phyloP scores from a whole-genome alignment of 1,140 invertebrate genomes.

The Agrilus planipennis region DNA sequence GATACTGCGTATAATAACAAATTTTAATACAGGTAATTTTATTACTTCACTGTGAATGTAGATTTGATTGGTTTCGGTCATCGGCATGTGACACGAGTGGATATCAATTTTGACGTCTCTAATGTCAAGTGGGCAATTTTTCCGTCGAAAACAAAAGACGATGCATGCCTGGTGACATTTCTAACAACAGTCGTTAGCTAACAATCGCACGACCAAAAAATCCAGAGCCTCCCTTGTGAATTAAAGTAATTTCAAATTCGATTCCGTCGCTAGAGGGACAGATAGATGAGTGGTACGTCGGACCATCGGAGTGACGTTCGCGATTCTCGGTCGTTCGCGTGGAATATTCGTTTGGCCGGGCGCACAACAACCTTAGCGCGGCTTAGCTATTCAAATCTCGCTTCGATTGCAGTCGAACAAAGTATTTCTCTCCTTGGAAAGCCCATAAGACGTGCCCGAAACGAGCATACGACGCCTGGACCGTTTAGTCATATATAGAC shows the following conservation, averaged over 20 bases:
- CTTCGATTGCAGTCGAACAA: slow-evolving; percentile 31
- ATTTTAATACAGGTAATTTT: neutral
- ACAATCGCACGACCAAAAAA: slow-evolving; percentile 30
- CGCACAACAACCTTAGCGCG: slow-evolving; percentile 30
- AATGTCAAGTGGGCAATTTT: neutral
- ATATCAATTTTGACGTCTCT: neutral
- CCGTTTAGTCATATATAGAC: slow-evolving; percentile 27
- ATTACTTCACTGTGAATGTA: neutral
- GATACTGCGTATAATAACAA: neutral
- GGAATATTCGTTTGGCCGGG: slow-evolving; percentile 24
- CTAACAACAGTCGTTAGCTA: slow-evolving; percentile 29
- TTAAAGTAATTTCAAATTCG: slow-evolving; percentile 36
- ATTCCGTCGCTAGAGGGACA: slow-evolving; percentile 33
- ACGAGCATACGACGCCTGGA: slow-evolving; percentile 18
- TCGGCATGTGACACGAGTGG: neutral
- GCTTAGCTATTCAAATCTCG: slow-evolving; percentile 35
- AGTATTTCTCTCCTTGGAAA: slow-evolving; percentile 18
- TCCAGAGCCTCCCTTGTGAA: slow-evolving; percentile 31
- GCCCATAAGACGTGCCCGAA: slow-evolving; percentile 14
- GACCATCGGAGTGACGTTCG: slow-evolving; percentile 28
- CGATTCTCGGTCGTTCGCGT: slow-evolving; percentile 20
- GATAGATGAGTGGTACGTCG: slow-evolving; percentile 32
- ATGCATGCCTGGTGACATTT: slow-evolving; percentile 11
- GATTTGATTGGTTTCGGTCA: neutral
- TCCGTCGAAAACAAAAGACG: too few species aligned